Evolutionary conservation across 1,140 invertebrate species (phyloP).

Genomic region (Orchesella cincta): DNA sequence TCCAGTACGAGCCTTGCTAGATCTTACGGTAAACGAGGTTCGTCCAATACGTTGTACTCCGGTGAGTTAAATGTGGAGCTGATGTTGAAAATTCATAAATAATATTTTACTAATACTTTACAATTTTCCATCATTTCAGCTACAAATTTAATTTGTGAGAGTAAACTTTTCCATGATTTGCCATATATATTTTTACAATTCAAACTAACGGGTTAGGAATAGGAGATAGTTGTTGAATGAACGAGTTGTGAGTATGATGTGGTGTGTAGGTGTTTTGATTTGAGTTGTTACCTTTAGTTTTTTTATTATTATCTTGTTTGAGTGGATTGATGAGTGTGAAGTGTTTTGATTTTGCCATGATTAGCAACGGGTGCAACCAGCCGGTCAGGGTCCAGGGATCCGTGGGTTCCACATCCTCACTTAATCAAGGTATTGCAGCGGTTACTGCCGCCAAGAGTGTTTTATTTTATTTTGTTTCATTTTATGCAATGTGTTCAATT

Average conservation of each 20-base stretch:
- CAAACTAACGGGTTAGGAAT: not conserved
- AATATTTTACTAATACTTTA: not conserved
- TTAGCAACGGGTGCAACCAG: slow-evolving; percentile 32
- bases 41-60: slow-evolving; percentile 47
- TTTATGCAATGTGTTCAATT: not conserved
- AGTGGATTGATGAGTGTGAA: not conserved
- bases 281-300: not conserved
- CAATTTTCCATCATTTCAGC: not conserved
- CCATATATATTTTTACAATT: not conserved
- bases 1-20: slow-evolving; percentile 47
- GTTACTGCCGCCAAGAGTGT: not conserved
- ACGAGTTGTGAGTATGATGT: no score
- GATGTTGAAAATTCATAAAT: not conserved
- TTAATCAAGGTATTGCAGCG: slow-evolving; percentile 47
- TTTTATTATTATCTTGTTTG: not conserved
- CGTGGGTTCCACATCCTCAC: slow-evolving; percentile 50
- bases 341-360: not conserved
- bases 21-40: slow-evolving; percentile 46
- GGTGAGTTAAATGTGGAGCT: slow-evolving; percentile 4
- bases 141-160: not conserved
- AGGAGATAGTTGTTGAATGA: no score
- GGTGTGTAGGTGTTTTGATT: no score
- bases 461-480: not conserved
- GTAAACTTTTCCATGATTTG: not conserved
- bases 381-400: slow-evolving; percentile 41